Conservation (phyloP, 1,140 invertebrate species). For the Drosophila funebris region DNA sequence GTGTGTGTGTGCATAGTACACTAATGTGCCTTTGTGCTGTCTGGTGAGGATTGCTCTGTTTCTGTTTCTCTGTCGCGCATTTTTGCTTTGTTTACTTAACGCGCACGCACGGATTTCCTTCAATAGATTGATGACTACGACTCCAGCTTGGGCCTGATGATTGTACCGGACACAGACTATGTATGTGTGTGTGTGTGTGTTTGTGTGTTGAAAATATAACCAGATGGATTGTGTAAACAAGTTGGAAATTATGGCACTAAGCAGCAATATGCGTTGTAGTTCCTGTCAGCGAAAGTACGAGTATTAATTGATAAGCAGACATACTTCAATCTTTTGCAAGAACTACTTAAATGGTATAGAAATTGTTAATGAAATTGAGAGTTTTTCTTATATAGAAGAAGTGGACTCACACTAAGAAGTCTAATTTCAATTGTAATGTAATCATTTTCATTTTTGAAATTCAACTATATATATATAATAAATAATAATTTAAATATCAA, state of each 20-base stretch:
- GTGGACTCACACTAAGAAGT: no score
- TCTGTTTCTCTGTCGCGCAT: constrained; percentile 26
- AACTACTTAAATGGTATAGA: neutral
- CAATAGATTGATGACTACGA: constrained; percentile 69
- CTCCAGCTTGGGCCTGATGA: constrained; percentile 52
- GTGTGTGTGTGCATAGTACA: constrained; percentile 12
- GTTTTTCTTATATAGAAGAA: neutral
- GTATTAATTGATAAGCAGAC: constrained; percentile 19
- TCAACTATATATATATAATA: no score
- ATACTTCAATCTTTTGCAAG: neutral
- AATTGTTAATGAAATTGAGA: neutral
- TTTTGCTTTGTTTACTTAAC: constrained; percentile 62
- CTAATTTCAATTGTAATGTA: no score
- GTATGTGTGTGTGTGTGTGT: constrained; percentile 41
- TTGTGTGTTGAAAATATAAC: constrained; percentile 75
- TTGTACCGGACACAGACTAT: constrained; percentile 52
- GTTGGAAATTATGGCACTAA: constrained; percentile 77
- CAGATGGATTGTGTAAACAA: constrained; percentile 83
- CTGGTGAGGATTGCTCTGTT: constrained; percentile 32
- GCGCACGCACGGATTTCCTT: constrained; percentile 73
- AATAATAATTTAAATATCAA: no score
- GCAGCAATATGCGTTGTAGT: constrained; percentile 53
- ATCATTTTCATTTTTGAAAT: no score
- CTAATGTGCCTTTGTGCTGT: constrained; percentile 26
- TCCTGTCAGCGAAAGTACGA: constrained; percentile 6